Evolutionary conservation across 2,113 vertebrate species (phyloP), one percentile per base, ranked within the genome.

Genomic region (Nematolebias whitei): DNA sequence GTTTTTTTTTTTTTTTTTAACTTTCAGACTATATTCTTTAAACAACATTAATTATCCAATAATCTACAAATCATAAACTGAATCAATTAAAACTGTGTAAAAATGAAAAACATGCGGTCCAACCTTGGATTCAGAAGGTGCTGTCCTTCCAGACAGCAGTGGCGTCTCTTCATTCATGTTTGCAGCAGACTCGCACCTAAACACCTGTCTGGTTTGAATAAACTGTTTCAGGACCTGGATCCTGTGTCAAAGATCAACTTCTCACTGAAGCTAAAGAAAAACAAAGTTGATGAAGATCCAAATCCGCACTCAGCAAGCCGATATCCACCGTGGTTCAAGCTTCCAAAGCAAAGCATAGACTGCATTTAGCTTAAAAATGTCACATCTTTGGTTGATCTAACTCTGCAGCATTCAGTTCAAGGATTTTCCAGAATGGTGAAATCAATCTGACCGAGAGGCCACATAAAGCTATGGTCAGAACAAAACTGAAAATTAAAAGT

Each of bases 81-180:
- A 49, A 49, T n/a, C 47, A n/a, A 11, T 22, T 13, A 22, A 49
- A 22, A 12, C 3, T 22, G 3, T 13, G 5, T 23, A 12, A 23
- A 50, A 50, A 0, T 14, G 16, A 69, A 2, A 5, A 48, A 13
- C 44, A 19, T 23, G 2, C 9, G 51, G 22, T 59, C 85, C 22
- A 5, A 90, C 87, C 85, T 29, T 18, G 2, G 80, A 74, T 15
- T 47, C 39, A 40, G 63, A 19, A 8, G 76, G 39, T 4, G 47
- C 24, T 12, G 43, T 7, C 65, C 41, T 55, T 62, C 12, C 59
- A 0, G 9, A 49, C 39, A 90, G 58, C 50, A 90, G 73, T 0
- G 83, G 75, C 4, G 70, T 75, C 24, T 49, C 44, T 59, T 89
- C 87, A 20, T 47, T 68, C 81, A 76, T 80, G 29, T 69, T 47